These are phyloP conservation scores for Centrocercus urophasianus DNA, from an alignment of 2,113 vertebrate species.

Conservation along the genomic window DNA sequence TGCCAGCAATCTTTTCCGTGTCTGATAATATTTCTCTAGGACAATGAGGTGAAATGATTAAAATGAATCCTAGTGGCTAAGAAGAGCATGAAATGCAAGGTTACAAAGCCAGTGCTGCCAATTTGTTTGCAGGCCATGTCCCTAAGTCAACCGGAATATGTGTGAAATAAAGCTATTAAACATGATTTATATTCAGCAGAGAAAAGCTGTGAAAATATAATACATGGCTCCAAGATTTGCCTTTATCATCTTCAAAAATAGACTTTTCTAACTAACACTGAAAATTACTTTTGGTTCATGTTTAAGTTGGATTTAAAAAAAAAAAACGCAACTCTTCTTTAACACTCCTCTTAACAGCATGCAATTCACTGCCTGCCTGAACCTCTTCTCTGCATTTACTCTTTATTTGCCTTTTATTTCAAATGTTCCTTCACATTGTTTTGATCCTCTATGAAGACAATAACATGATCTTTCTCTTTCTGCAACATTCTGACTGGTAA, in stretches of 20 bases:
- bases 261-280: constrained; percentile 11
- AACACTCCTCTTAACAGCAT: background rate
- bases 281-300: background rate
- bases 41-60: constrained; percentile 62
- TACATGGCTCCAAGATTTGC: constrained; percentile 43
- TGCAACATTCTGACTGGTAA: background rate
- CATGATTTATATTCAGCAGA: constrained; percentile 52
- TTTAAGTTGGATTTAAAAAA: background rate
- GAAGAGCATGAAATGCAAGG: constrained; percentile 18
- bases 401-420: background rate
- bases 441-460: background rate
- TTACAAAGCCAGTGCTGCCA: constrained; percentile 20
- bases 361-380: background rate
- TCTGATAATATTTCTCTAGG: constrained; percentile 56
- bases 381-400: background rate
- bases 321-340: background rate
- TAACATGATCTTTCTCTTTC: background rate
- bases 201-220: constrained; percentile 36
- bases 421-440: background rate
- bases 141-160: constrained; percentile 37
- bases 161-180: constrained; percentile 63
- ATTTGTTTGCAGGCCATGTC: constrained; percentile 56
- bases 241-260: constrained; percentile 48
- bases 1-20: background rate
- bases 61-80: constrained; percentile 45